Evolutionary conservation across 2,888 invertebrate genomes (phyloP).

Genomic region (Myopa testacea): DNA sequence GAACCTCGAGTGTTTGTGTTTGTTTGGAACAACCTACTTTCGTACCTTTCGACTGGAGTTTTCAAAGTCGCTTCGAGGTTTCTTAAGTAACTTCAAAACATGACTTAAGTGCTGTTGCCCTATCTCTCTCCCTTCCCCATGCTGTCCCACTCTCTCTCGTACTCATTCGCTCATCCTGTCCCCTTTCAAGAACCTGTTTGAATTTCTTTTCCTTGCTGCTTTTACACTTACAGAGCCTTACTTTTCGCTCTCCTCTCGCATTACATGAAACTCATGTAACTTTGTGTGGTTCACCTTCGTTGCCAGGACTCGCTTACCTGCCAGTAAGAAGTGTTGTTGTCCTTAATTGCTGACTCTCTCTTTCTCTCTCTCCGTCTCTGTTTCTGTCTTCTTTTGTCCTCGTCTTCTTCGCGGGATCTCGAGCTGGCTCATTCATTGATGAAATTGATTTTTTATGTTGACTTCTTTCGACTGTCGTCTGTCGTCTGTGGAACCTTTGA

Average conservation of each 20-base stretch:
- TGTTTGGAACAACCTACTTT: constrained; percentile 57
- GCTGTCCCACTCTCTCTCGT: background rate
- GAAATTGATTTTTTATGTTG: constrained; percentile 61
- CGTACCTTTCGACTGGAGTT: constrained; percentile 46
- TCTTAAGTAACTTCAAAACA: background rate
- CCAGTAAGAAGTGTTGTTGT: background rate
- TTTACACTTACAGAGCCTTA: background rate
- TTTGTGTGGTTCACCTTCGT: constrained; percentile 37
- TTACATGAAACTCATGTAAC: constrained; percentile 39
- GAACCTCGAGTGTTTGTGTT: constrained; percentile 47
- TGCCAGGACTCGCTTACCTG: constrained; percentile 28
- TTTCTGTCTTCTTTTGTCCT: constrained; percentile 4
- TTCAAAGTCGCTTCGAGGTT: background rate
- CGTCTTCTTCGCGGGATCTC: background rate
- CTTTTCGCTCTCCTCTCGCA: background rate
- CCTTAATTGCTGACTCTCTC: background rate
- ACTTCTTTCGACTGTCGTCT: constrained; percentile 41
- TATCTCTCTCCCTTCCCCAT: background rate
- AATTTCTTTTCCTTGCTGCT: constrained; percentile 45
- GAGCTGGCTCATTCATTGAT: constrained; percentile 54
- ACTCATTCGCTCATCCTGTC: background rate
- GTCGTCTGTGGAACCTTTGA: background rate
- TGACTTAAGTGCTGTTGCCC: constrained; percentile 45
- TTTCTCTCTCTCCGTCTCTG: background rate
- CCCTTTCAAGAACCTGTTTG: constrained; percentile 51